Base-by-base conservation (phyloP, 2,797 vertebrate genomes). In the Acanthurus tractus region DNA sequence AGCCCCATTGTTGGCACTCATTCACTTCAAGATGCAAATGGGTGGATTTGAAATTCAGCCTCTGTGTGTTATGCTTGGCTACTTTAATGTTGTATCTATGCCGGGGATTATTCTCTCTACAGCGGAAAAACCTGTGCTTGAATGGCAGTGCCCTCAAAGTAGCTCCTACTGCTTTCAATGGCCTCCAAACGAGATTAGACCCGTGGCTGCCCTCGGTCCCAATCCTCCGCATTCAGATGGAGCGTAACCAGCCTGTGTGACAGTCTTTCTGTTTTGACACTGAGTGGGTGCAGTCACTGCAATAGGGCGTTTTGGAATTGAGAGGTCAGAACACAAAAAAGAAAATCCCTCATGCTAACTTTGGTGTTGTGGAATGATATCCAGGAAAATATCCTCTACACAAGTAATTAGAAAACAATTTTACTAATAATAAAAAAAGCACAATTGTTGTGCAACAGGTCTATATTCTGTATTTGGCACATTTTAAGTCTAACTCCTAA, bases 111-210 rank as follows among this genome's bases (percentile, higher is more conserved):
- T 95, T 94, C 93, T 94, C 91, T 94, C 87, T 86, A 87, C 90
- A 85, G 93, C 66, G 74, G 88, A 87, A 93, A 94, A 94, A 93
- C 92, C 89, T 93, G 91, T 88, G 91, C 89, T 92, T 93, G 91
- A 95, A 94, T 94, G 88, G 92, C 92, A 93, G 91, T 93, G 92
- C 91, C 91, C 91, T 95, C 87, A 92, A 92, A 93, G 93, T 90
- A 88, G 92, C 92, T 93, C 86, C 93, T 87, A 88, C 91, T 91
- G 91, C 93, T 93, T 94, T 94, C 92, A 93, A 91, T 92, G 94
- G 93, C 92, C 93, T 93, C 91, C 93, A 94, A 94, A 95, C 93
- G 83, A 94, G 94, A 96, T 95, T 95, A 95, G 93, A 94, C 90
- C 88, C 91, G 82, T 87, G 91, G 93, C 92, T 91, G 92, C 92